Conservation (phyloP, 2,888 invertebrate species). For the Hypercompe scribonia region DNA sequence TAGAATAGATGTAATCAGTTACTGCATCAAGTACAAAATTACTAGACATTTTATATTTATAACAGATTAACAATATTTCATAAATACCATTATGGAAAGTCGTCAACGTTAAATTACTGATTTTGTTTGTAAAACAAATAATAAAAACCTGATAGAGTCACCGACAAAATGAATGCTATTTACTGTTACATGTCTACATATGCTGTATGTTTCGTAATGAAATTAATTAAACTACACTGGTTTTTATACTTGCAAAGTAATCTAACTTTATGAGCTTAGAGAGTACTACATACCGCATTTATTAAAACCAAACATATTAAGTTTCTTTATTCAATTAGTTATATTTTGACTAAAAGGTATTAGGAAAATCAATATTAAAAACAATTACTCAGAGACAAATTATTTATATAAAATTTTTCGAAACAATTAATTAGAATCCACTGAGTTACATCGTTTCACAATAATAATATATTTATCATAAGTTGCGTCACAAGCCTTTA, state of each 20-base stretch:
- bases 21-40: background rate
- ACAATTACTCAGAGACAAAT: too few species aligned
- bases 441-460: too few species aligned
- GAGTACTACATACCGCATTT: background rate
- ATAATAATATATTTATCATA: too few species aligned
- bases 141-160: slow-evolving; percentile 39
- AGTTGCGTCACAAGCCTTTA: too few species aligned
- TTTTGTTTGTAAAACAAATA: slow-evolving; percentile 31
- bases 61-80: background rate
- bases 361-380: too few species aligned
- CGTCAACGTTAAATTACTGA: slow-evolving; percentile 28
- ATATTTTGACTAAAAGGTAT: too few species aligned
- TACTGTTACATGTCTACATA: slow-evolving; percentile 27
- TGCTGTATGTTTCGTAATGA: slow-evolving; percentile 41
- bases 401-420: too few species aligned
- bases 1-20: background rate
- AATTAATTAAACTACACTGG: slow-evolving; percentile 25
- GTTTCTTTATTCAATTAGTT: too few species aligned
- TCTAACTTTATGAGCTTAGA: slow-evolving; percentile 36
- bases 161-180: slow-evolving; percentile 13
- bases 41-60: background rate
- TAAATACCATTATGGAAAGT: slow-evolving; percentile 17
- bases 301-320: background rate
- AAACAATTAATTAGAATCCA: too few species aligned
- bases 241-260: slow-evolving; percentile 39